Base-by-base conservation (phyloP, 2,797 vertebrate genomes). In the Brachyalestes nurse region DNA sequence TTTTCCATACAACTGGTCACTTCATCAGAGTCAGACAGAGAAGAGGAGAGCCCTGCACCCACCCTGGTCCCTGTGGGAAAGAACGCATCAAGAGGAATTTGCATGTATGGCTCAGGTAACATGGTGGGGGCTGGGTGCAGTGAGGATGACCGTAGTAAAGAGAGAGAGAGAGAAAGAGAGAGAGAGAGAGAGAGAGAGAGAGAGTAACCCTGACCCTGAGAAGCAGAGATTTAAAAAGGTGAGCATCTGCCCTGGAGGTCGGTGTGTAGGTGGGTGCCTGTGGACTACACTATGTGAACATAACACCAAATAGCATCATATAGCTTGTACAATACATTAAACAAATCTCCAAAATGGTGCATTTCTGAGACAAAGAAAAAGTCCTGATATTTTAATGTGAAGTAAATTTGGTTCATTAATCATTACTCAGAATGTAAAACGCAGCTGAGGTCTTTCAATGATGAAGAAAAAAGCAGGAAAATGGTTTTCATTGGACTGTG, bases 41-140 rank as follows among this genome's bases (percentile, higher is more conserved):
- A 1, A 78, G 78, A 51, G 66, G 80, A 72, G 23, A 21, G 61
- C 70, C 77, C 66, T 25, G 79, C 71, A 74, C 34, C 89, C 92
- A 93, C 92, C 89, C 90, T 86, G 91, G 90, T 93, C 91, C 79
- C 87, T 81, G 89, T 92, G 92, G 90, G 90, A 94, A 93, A 92
- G 90, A 82, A 75, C 94, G 90, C 90, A 91, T 95, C 94, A 93
- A 92, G 88, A 88, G 84, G 83, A 90, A 91, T 94, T 95, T 95
- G 95, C 95, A 90, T 94, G 92, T 89, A 87, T 87, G 90, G 94
- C 94, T 97, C 93, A 91, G 89, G 91, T 97, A 91, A 95, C 94
- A 84, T 83, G 80, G 78, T 72, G 82, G 87, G 87, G 84, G 88
- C 49, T 25, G 73, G 65, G 38, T n/a, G n/a, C 34, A 42, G 85